phyloP scores from a whole-genome alignment of 2,113 vertebrate species.

The Erythrocercus mccallii region DNA sequence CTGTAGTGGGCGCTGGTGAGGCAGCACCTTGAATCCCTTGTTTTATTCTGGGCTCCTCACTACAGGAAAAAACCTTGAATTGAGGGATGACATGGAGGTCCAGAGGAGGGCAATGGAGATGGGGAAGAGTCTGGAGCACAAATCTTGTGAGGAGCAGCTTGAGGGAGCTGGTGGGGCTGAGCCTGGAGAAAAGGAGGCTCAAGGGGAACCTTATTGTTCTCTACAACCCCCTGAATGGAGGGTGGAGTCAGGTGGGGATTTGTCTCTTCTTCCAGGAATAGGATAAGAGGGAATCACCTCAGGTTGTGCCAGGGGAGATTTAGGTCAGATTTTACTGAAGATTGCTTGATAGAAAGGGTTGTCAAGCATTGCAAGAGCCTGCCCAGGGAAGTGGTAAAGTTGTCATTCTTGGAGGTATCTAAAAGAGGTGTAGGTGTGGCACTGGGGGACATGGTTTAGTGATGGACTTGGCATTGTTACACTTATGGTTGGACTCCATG shows the following conservation, averaged over 20 bases:
- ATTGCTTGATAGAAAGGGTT: not conserved
- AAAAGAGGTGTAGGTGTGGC: not conserved
- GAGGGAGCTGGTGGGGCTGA: not conserved
- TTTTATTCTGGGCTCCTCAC: not conserved
- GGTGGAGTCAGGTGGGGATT: not conserved
- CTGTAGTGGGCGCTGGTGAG: too few relatives aligned
- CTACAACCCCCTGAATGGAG: not conserved
- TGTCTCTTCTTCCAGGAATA: not conserved
- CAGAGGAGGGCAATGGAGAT: not conserved
- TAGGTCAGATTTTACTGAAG: not conserved
- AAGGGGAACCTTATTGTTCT: not conserved
- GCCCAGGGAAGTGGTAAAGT: too few relatives aligned
- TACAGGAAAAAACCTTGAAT: not conserved
- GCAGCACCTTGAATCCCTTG: not conserved
- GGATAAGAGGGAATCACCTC: not conserved
- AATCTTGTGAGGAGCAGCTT: not conserved
- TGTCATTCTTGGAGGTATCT: accelerated
- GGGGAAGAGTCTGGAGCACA: not conserved
- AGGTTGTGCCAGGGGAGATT: not conserved
- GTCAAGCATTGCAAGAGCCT: not conserved
- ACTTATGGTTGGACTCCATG: accelerated
- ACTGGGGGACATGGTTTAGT: not conserved
- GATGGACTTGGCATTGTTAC: not conserved
- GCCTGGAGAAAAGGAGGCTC: not conserved
- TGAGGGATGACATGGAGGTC: not conserved